Evolutionary conservation across 2,797 vertebrate species (phyloP).

Genomic region (Scolopax bukidnonensis): DNA sequence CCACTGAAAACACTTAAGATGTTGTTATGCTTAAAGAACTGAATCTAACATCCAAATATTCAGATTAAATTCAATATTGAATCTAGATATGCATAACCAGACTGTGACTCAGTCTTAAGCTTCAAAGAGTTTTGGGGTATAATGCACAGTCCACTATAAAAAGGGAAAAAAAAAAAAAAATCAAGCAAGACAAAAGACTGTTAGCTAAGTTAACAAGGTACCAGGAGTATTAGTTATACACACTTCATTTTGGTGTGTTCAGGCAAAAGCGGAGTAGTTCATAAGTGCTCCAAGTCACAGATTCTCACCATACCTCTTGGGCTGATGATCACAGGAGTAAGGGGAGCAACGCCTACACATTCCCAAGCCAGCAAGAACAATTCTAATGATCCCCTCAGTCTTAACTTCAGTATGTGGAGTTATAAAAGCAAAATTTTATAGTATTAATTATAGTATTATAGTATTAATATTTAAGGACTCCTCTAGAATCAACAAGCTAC

Average conservation of each 20-base stretch:
- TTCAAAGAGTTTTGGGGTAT: background rate
- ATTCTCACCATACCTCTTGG: background rate
- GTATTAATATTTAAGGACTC: background rate
- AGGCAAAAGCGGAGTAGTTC: background rate
- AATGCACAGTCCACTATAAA: background rate
- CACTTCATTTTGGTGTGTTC: background rate
- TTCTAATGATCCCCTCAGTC: background rate
- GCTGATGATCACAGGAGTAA: background rate
- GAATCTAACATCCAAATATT: background rate
- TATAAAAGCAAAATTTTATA: background rate
- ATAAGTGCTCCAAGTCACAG: background rate
- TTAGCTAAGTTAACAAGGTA: background rate
- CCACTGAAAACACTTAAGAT: background rate
- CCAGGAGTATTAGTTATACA: background rate
- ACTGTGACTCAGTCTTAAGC: background rate
- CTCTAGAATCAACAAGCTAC: background rate
- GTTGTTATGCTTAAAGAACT: background rate
- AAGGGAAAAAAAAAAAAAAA: background rate
- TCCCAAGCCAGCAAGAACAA: background rate
- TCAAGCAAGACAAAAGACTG: background rate
- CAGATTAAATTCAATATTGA: background rate
- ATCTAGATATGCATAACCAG: background rate
- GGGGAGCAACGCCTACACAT: background rate
- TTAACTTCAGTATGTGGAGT: background rate
- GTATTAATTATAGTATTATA: no score